Base-by-base conservation (phyloP, 2,113 vertebrate genomes). In the Theristicus caerulescens region DNA sequence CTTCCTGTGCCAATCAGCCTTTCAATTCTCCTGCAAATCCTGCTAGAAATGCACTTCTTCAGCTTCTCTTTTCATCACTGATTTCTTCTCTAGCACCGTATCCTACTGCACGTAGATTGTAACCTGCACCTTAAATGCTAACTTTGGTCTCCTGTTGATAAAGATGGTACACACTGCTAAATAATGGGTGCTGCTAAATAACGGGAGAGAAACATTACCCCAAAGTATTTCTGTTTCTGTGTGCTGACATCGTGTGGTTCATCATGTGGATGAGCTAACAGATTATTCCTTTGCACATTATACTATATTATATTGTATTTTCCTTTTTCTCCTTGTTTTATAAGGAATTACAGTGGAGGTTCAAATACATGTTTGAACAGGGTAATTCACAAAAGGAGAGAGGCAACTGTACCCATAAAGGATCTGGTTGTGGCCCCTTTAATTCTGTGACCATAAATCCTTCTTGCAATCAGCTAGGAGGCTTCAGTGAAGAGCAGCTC, bases 401-500 rank as follows among this genome's bases (percentile, higher is more conserved):
- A 76, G 77, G 62, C 29, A 77, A 27, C 54, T 59, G 19, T 46
- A 72, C 36, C 70, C 58, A 19, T 69, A 71, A 85, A 57, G 22
- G 78, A 83, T 80, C 82, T 58, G 47, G 38, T 64, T 80, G 46
- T 94, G 91, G 84, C 32, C 38, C 91, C 94, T 96, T 97, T 97
- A 97, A 96, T 90, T 94, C 82, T 77, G 55, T 59, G 78, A 76
- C 89, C 92, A 64, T 66, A 93, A 95, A 94, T 82, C 49, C 64
- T 90, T 84, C 88, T 95, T 91, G 91, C 91, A 94, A 96, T 97
- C 94, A 96, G 67, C 58, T 67, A 85, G 34, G 58, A 97, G 78
- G 89, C 91, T 97, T 95, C 87, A 90, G 93, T 90, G 87, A 95
- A 96, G 89, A 96, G 93, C 89, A 95, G 84, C 82, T 77, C 86